A percentile compares a stretch with the other conserved stretches of the same genome.
Evolutionary conservation across 2,113 vertebrate species (phyloP).

Genomic region (Calyptommatus sinebrachiatus): DNA sequence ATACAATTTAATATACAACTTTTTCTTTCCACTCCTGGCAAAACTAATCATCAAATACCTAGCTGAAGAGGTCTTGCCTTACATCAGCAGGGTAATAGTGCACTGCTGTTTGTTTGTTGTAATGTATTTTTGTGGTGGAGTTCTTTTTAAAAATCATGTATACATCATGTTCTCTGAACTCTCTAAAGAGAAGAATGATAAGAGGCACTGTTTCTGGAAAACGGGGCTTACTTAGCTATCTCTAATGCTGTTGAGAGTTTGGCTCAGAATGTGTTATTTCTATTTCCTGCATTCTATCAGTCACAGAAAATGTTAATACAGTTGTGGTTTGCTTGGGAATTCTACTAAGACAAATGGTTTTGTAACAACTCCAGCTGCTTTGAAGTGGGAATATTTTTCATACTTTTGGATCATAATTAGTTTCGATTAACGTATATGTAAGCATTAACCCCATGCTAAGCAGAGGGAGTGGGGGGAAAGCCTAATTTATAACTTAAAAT

Average conservation of each 20-base stretch:
- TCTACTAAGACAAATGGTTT: not conserved
- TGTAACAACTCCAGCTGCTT: slow-evolving; percentile 34
- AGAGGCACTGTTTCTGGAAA: not conserved
- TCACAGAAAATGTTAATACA: not conserved
- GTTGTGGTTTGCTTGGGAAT: not conserved
- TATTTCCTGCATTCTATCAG: slow-evolving; percentile 1
- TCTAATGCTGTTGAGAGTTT: not conserved
- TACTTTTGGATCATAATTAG: slow-evolving; percentile 36
- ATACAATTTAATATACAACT: no score
- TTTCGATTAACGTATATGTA: slow-evolving; percentile 44
- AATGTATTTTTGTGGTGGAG: no score
- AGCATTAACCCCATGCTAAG: not conserved
- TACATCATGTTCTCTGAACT: not conserved
- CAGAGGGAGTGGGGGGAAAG: not conserved
- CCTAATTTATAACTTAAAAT: not conserved
- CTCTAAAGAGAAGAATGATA: not conserved
- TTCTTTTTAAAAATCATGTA: no score
- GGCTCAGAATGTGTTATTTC: not conserved
- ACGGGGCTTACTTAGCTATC: not conserved
- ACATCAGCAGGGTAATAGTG: no score
- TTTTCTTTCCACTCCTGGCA: no score
- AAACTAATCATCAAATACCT: no score
- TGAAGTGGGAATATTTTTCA: slow-evolving; percentile 31
- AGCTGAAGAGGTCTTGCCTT: no score
- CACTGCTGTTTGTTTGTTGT: no score